Percentiles rank a stretch among this genome's conserved stretches.
phyloP scores from a whole-genome alignment of 2,888 invertebrate species.

The Tricholauxania praeusta region DNA sequence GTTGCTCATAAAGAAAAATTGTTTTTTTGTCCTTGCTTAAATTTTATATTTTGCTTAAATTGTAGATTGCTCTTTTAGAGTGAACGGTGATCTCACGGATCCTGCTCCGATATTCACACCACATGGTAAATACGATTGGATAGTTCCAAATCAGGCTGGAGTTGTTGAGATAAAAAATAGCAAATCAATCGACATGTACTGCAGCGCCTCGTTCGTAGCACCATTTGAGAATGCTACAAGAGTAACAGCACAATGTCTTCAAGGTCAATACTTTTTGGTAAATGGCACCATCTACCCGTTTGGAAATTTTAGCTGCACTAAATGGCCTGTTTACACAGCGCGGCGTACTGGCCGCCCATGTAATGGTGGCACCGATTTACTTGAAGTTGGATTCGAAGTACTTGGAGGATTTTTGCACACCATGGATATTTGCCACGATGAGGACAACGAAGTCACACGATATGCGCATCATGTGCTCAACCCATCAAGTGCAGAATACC shows the following conservation, averaged over 20 bases:
- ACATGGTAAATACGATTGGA: constrained; percentile 58
- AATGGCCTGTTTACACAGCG: constrained; percentile 57
- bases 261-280: constrained; percentile 53
- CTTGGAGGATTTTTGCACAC: constrained; percentile 57
- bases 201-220: constrained; percentile 49
- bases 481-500: constrained; percentile 66
- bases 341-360: constrained; percentile 58
- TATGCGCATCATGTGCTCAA: constrained; percentile 66
- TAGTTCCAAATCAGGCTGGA: constrained; percentile 56
- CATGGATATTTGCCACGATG: constrained; percentile 67
- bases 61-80: constrained; percentile 51
- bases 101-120: constrained; percentile 73
- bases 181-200: constrained; percentile 59
- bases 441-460: constrained; percentile 60
- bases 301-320: constrained; percentile 60
- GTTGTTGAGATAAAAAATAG: constrained; percentile 53
- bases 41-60: constrained; percentile 44
- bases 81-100: constrained; percentile 59
- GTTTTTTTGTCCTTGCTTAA: constrained; percentile 36
- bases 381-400: constrained; percentile 65
- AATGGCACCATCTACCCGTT: constrained; percentile 56
- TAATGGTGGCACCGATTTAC: constrained; percentile 56
- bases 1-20: constrained; percentile 35
- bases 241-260: constrained; percentile 57
- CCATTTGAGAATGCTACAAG: constrained; percentile 48